Evolutionary conservation across 2,888 invertebrate genomes (phyloP), one percentile per base, ranked within the genome.

Genomic region (Tiphia femorata): DNA sequence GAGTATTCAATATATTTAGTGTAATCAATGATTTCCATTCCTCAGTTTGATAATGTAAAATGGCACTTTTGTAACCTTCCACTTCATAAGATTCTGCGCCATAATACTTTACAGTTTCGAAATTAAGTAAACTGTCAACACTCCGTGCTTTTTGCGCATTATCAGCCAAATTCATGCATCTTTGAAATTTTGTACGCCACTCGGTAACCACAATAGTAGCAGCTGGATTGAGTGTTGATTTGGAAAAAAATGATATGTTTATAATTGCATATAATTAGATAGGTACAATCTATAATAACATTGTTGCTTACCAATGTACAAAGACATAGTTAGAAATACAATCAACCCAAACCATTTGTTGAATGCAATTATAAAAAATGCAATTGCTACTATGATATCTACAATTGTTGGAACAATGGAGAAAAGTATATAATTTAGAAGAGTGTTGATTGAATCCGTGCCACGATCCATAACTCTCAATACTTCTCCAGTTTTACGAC

Each of bases 81-180:
- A 96, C 94, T 86, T 99, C 98, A 84, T 96, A 98, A 1, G 88
- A 80, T 81, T 98, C 98, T 0, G 96, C 97, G 3, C 95, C 95
- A 80, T 98, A 98, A 85, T 98, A 98, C 82, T 99, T 99, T 0
- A 98, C 98, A 0, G 98, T 98, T 86, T 99, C 98, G 85, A 96
- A 98, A 86, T 99, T 99, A 10, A 98, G 87, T 49, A 99, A 85
- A 0, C 98, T 98, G 84, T 99, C 98, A 0, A 98, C 97, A 49
- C 96, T 96, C 57, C 93, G 89, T 3, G 96, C 94, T 74, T 95
- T 92, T 57, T 93, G 92, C 29, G 92, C 94, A 84, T 98, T 99
- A 80, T 98, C 98, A 0, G 96, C 92, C 21, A 91, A 86, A 84
- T 98, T 99, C 96, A 97, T 97, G 3, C 92, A 88, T 25, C 98